Conservation (phyloP, 2,113 vertebrate genomes). For the Amblyornis subalaris region DNA sequence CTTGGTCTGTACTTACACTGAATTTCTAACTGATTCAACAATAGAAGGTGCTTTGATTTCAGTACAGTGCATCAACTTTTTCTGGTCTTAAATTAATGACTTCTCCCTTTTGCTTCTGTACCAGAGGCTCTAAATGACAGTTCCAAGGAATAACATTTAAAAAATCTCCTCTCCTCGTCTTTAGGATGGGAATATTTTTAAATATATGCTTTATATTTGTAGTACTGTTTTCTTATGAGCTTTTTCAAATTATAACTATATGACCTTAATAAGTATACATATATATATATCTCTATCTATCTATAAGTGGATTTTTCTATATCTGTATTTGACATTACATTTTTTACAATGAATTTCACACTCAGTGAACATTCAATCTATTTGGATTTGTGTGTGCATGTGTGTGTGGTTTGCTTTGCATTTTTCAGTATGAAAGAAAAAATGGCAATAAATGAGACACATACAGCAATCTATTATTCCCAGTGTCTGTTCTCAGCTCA, state of each 20-base stretch:
- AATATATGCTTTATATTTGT: background rate
- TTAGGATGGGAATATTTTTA: conserved; percentile 7
- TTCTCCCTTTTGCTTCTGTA: conserved; percentile 55
- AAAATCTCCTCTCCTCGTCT: conserved; percentile 26
- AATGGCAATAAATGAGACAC: conserved; percentile 66
- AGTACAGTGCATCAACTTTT: conserved; percentile 53
- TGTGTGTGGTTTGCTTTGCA: conserved; percentile 6
- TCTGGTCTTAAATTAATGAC: conserved; percentile 65
- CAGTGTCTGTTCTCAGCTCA: conserved; percentile 58
- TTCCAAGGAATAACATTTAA: conserved; percentile 45
- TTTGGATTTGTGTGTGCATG: conserved; percentile 22
- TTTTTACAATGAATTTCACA: conserved; percentile 62
- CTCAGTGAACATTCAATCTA: conserved; percentile 54
- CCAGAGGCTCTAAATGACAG: conserved; percentile 47
- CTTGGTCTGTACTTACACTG: conserved; percentile 35
- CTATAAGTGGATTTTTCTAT: background rate
- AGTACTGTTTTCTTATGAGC: background rate
- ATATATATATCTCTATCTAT: background rate
- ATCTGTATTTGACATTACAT: conserved; percentile 23
- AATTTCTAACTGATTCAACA: conserved; percentile 60
- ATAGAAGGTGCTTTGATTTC: conserved; percentile 67
- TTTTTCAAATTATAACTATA: background rate
- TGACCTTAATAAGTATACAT: background rate
- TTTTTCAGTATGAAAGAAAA: conserved; percentile 59
- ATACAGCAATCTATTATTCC: conserved; percentile 54